A percentile compares a stretch with the other conserved stretches of the same genome.
Conservation (phyloP, 2,888 invertebrate species). For the Cerastis leucographa region DNA sequence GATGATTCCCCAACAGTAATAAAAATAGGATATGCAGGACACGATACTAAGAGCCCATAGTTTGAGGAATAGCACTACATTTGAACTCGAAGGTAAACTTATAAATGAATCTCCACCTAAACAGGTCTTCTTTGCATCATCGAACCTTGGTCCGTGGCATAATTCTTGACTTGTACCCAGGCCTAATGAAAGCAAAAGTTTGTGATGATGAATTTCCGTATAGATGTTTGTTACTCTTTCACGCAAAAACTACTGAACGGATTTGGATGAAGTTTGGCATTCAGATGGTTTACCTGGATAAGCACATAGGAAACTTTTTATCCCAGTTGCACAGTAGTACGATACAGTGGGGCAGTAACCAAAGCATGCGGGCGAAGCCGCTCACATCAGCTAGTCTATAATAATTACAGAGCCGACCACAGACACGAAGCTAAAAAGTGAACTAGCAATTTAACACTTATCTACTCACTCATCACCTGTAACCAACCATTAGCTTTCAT, state of each 20-base stretch:
- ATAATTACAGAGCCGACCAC: conserved; percentile 26
- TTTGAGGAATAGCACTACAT: background rate
- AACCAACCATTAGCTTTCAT: conserved; percentile 47
- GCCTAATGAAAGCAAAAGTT: background rate
- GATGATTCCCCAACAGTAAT: too few species aligned
- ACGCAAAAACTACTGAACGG: background rate
- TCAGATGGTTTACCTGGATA: background rate
- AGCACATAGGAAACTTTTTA: background rate
- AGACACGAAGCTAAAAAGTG: conserved; percentile 38
- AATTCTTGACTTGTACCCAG: background rate
- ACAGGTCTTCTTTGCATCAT: too few species aligned
- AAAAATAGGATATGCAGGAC: too few species aligned
- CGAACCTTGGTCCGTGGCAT: background rate
- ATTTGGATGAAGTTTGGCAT: background rate
- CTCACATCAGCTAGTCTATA: background rate
- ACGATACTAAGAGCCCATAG: background rate
- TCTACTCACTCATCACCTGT: conserved; percentile 32
- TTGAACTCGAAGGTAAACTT: background rate
- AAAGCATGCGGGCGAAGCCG: background rate
- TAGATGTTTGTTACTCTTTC: background rate
- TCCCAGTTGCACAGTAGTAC: background rate
- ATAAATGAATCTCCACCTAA: background rate
- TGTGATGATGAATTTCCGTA: background rate
- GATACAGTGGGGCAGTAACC: background rate
- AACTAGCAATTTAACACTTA: conserved; percentile 55